Conservation (phyloP, 2,113 vertebrate species). For the Acanthisitta chloris region DNA sequence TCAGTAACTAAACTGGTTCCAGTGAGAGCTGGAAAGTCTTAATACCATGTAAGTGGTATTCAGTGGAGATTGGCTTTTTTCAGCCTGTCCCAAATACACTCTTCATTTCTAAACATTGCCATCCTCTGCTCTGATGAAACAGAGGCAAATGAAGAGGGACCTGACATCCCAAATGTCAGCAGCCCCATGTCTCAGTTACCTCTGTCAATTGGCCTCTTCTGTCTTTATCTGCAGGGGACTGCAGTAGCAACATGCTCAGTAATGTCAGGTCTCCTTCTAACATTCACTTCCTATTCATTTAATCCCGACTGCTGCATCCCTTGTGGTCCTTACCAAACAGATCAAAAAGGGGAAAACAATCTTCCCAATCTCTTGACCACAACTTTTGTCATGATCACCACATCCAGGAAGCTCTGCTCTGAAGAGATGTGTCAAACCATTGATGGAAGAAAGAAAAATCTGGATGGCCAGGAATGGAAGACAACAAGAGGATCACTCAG, state of each 20-base stretch:
- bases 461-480: background rate
- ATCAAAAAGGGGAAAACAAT: background rate
- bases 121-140: background rate
- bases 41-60: background rate
- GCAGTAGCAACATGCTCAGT: background rate
- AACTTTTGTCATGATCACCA: background rate
- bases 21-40: background rate
- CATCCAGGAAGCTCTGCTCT: background rate
- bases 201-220: background rate
- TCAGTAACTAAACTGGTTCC: background rate
- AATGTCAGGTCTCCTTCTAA: background rate
- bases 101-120: background rate
- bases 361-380: background rate
- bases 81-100: background rate
- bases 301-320: background rate
- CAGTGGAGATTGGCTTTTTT: background rate
- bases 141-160: background rate
- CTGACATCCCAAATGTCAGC: background rate
- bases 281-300: background rate
- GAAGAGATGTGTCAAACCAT: background rate
- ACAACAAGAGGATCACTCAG: background rate
- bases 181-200: background rate
- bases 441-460: background rate
- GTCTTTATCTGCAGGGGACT: background rate
- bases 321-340: background rate